phyloP scores from a whole-genome alignment of 2,113 vertebrate species.

The Platysternon megacephalum region DNA sequence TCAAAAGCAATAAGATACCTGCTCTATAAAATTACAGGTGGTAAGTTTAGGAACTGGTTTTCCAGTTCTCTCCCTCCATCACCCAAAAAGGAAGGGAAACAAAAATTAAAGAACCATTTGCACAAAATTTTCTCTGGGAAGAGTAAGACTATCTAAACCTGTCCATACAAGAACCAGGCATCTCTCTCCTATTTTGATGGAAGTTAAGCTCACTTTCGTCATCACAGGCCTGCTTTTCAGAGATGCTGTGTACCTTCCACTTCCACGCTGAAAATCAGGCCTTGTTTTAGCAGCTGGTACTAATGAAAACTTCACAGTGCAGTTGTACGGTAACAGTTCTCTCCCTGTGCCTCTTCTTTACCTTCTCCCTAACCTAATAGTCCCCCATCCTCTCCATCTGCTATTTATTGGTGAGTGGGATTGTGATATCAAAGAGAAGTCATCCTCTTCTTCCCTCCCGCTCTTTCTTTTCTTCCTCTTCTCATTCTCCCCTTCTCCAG shows the following conservation, averaged over 20 bases:
- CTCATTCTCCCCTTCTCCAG: neutral
- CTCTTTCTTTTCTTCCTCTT: neutral
- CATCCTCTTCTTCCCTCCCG: neutral
- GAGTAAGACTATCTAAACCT: neutral
- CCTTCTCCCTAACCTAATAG: neutral
- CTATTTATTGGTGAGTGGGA: neutral
- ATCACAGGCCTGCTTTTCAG: neutral
- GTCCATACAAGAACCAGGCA: neutral
- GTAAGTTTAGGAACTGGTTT: neutral
- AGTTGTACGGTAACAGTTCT: neutral
- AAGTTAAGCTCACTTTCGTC: neutral
- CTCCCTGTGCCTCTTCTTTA: neutral
- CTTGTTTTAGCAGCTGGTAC: neutral
- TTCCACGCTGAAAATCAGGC: neutral
- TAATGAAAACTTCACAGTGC: neutral
- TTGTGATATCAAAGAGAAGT: neutral
- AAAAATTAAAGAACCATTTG: neutral
- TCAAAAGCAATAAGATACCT: neutral
- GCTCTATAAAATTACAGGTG: neutral
- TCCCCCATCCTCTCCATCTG: neutral
- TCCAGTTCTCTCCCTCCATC: neutral
- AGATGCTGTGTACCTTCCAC: neutral
- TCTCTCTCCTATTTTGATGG: neutral
- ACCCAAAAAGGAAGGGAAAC: neutral
- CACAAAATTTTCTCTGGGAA: neutral